Percentiles rank a stretch among this genome's conserved stretches.
These are phyloP conservation scores for Anas capensis DNA, from an alignment of 2,797 vertebrate species.

Conservation along the genomic window DNA sequence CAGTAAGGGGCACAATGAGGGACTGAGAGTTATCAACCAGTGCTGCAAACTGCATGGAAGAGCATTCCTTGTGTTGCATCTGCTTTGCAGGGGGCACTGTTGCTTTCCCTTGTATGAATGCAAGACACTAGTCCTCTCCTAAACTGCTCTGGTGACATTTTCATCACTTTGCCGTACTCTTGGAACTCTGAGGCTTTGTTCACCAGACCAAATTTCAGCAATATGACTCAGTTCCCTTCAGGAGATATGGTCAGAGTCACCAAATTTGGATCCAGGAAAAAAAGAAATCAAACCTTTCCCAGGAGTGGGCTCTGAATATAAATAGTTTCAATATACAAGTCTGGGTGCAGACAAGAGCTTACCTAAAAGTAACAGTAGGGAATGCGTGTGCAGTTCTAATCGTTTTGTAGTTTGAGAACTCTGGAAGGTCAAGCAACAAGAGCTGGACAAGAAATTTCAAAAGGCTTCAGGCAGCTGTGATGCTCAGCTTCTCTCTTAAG, in stretches of 20 bases:
- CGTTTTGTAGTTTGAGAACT: background rate
- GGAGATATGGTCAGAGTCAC: background rate
- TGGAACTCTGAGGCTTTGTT: background rate
- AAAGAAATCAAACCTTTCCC: background rate
- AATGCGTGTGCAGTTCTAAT: background rate
- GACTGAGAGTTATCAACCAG: background rate
- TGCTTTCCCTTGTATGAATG: background rate
- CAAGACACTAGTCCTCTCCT: background rate
- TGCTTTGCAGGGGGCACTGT: background rate
- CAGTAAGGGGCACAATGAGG: background rate
- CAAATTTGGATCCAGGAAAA: background rate
- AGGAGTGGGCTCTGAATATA: background rate
- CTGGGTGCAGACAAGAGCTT: background rate
- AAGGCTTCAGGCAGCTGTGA: background rate
- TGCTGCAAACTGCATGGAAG: accelerated
- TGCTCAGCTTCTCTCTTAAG: background rate
- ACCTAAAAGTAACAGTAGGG: background rate
- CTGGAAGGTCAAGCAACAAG: background rate
- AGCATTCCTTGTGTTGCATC: background rate
- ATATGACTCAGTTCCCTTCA: background rate
- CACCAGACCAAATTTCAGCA: background rate
- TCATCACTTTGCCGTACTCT: background rate
- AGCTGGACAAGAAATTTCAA: background rate
- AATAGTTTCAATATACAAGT: background rate
- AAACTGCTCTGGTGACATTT: background rate